Base-by-base conservation (phyloP, 2,113 vertebrate species). In the Platysternon megacephalum region DNA sequence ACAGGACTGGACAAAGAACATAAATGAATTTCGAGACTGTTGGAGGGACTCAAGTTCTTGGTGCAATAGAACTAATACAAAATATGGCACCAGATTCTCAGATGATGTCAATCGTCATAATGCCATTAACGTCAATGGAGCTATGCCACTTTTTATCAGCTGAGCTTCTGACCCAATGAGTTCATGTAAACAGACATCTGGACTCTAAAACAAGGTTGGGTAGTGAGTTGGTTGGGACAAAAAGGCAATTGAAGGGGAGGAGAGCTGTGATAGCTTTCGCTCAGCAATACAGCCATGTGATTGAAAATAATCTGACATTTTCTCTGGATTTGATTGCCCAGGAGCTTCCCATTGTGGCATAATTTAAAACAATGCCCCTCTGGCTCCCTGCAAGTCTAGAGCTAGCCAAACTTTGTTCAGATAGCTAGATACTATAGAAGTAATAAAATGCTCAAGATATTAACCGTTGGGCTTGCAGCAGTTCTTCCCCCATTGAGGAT, bases 381-480 rank as follows among this genome's bases (percentile, higher is more conserved):
- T 2, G 14, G 87, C 39, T 42, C 68, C 79, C 72, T 82, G 87
- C 94, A 49, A 28, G 19, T 84, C 82, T 2, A 68, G 79, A 90
- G 53, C 82, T 55, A 84, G 46, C 51, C 82, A 90, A 56, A 42
- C 24, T 97, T 93, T 92, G n/a, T 81, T 95, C 82, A 88, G 78
- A 55, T 5, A 29, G 49, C 79, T 42, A 39, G 89, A 72, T 29
- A 79, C 2, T 42, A 8, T 42, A 90, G 76, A 68, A 93, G 79
- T 56, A 78, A 84, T 35, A 56, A 79, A 79, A 76, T 35, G 78
- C 49, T 95, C 76, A 96, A 93, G 89, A 89, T 94, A 91, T 24
- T 89, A 76, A 88, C 79, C 74, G 55, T 86, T 84, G 87, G 84
- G 49, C 79, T 92, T 96, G 78, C 65, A 94, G 68, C 80, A 95